A percentile compares a stretch with the other conserved stretches of the same genome.
Conservation (phyloP, 2,113 vertebrate genomes). For the Suncus etruscus region DNA sequence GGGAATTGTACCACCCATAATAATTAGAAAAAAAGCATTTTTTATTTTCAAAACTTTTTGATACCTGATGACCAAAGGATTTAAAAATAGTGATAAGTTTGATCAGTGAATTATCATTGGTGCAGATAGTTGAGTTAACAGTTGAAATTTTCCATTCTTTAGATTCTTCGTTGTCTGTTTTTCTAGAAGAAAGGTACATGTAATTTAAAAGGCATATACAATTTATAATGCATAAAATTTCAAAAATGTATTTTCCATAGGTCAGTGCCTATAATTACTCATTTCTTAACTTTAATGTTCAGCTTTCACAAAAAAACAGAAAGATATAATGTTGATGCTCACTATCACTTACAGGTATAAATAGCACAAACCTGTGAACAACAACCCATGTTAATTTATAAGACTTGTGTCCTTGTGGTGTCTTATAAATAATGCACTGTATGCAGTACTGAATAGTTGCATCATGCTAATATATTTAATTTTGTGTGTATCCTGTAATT, state of each 20-base stretch:
- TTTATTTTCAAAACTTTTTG: constrained; percentile 52
- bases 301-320: constrained; percentile 62
- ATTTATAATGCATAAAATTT: constrained; percentile 57
- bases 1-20: constrained; percentile 27
- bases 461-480: constrained; percentile 75
- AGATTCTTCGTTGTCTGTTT: constrained; percentile 50
- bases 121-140: constrained; percentile 45
- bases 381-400: constrained; percentile 74
- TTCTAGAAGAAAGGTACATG: constrained; percentile 50
- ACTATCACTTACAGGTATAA: constrained; percentile 57
- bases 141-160: constrained; percentile 45
- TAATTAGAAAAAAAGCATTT: constrained; percentile 57
- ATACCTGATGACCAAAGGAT: constrained; percentile 60
- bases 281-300: constrained; percentile 37
- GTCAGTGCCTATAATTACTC: constrained; percentile 73
- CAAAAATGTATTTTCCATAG: constrained; percentile 65
- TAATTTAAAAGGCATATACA: constrained; percentile 64
- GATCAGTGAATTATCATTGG: constrained; percentile 34
- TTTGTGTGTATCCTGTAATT: constrained; percentile 73
- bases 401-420: constrained; percentile 75
- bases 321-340: constrained; percentile 51
- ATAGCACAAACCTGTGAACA: constrained; percentile 66
- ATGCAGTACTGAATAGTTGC: constrained; percentile 71
- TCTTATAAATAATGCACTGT: constrained; percentile 73
- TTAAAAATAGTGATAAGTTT: constrained; percentile 62